Conservation (phyloP, 1,140 invertebrate species). For the Chironomus tepperi region DNA sequence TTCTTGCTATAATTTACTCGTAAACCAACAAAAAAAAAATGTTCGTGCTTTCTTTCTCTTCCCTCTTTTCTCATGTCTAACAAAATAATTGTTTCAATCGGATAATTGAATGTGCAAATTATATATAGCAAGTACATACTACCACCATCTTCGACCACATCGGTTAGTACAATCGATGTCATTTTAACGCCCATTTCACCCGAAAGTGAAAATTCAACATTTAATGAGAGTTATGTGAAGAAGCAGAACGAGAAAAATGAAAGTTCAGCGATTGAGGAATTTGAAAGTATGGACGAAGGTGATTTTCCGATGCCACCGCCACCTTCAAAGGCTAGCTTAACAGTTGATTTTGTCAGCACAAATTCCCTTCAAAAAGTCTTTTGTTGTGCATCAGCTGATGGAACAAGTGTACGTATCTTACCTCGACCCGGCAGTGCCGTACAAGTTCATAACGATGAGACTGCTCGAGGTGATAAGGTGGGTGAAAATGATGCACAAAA, state of each 20-base stretch:
- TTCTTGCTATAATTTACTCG: no score
- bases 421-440: constrained; percentile 35
- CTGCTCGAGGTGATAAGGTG: constrained; percentile 41
- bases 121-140: constrained; percentile 25
- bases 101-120: constrained; percentile 23
- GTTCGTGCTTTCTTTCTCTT: constrained; percentile 25
- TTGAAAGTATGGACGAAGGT: constrained; percentile 25
- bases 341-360: not conserved
- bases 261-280: not conserved
- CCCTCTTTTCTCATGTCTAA: not conserved
- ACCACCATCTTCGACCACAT: constrained; percentile 4
- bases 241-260: constrained; percentile 10
- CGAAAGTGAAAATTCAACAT: not conserved
- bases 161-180: not conserved
- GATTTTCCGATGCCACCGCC: constrained; percentile 16
- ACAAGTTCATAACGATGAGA: constrained; percentile 36
- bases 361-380: constrained; percentile 17
- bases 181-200: not conserved
- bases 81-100: constrained; percentile 30
- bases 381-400: constrained; percentile 20
- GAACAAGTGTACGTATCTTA: constrained; percentile 27
- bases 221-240: constrained; percentile 24
- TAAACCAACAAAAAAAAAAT: no score
- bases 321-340: not conserved
- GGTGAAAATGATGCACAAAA: constrained; percentile 39